Evolutionary conservation across 2,888 invertebrate genomes (phyloP), one percentile per base, ranked within the genome.

Genomic region (Caenorhabditis afra): DNA sequence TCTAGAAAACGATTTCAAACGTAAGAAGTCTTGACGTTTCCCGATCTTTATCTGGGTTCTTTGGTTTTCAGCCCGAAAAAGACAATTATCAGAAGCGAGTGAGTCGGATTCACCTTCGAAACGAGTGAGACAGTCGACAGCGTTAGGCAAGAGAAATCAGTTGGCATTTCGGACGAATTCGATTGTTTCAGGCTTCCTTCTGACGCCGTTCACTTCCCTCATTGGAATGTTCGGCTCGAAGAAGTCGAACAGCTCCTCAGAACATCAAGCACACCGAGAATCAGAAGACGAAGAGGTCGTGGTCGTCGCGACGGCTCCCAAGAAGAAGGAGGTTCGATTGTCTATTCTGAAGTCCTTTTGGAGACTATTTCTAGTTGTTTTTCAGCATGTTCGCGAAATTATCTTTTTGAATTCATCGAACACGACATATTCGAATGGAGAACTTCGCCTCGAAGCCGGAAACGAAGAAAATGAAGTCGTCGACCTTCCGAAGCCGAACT

Each of bases 61-160:
- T 29, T 5, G 1, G 29, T 41, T 50, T 75, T 62, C 49, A 75
- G 75, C 67, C 11, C 22, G 76, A 64, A 76, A 76, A 57, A 37
- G 76, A 10, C 74, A 65, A 11, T 74, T 65, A n/a, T n/a, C 23
- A n/a, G 23, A 52, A 8, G 12, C 23, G 2, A 45, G 18, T 37
- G 55, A 55, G 16, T 18, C 55, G n/a, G 3, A 3, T 8, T 20
- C 50, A 18, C 55, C 55, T n/a, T 29, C 35, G n/a, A 61, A 55
- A 41, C 29, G 39, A 12, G 10, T 35, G 7, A 44, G 14, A 14
- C 8, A 1, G 22, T 29, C 52, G n/a, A 16, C 16, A 3, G 47
- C 47, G 4, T 5, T 44, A 49, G 23, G 18, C 16, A 16, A 10
- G 39, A 35, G 0, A 18, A 49, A 29, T 29, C 29, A n/a, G n/a